Conservation (phyloP, 2,888 invertebrate species). For the Lycocerus yunnanus region DNA sequence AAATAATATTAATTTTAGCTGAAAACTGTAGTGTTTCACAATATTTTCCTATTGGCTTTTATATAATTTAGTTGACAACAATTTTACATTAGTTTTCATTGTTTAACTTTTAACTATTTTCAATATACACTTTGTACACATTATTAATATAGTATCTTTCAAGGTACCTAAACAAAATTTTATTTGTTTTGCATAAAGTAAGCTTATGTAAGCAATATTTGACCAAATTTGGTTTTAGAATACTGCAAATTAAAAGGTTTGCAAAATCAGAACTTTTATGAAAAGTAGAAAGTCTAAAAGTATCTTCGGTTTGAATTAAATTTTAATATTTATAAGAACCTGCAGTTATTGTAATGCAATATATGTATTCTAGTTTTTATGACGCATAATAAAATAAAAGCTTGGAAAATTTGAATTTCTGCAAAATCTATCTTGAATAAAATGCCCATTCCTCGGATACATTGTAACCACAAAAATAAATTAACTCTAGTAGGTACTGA, state of each 20-base stretch:
- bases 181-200: neutral
- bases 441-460: slow-evolving; percentile 34
- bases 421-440: slow-evolving; percentile 33
- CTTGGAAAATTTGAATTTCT: slow-evolving; percentile 24
- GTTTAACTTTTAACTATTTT: neutral
- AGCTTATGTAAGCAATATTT: neutral
- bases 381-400: slow-evolving; percentile 23
- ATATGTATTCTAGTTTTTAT: slow-evolving; percentile 23
- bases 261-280: neutral
- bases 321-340: slow-evolving; percentile 18
- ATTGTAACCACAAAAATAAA: slow-evolving; percentile 28
- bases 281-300: neutral
- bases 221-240: neutral
- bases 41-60: no score
- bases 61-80: no score
- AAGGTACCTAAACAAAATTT: neutral
- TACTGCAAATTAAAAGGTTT: neutral
- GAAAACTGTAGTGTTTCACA: no score
- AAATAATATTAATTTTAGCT: no score
- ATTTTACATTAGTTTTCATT: neutral
- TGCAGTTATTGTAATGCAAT: slow-evolving; percentile 12
- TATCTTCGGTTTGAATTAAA: neutral
- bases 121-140: neutral
- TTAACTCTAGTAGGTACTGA: neutral
- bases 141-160: no score